These are phyloP conservation scores for Tympanuchus pallidicinctus DNA, from an alignment of 2,113 vertebrate genomes.

Conservation along the genomic window DNA sequence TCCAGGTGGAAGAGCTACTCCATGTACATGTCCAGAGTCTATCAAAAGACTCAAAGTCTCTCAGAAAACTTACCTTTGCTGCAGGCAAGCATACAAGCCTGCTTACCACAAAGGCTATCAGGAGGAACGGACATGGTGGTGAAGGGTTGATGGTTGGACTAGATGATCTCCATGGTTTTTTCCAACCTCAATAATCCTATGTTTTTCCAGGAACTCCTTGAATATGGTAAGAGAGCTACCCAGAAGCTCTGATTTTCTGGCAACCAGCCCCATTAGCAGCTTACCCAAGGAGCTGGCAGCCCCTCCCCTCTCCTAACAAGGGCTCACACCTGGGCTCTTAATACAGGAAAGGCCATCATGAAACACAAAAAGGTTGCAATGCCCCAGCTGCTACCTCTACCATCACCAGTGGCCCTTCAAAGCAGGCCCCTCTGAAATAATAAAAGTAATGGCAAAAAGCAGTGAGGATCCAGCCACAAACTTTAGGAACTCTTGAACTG, in stretches of 20 bases:
- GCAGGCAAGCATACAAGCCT: neutral
- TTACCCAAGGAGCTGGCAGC: neutral
- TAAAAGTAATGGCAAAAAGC: neutral
- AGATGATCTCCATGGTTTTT: too few species aligned
- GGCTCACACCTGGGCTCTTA: neutral
- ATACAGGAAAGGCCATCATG: neutral
- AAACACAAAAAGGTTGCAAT: neutral
- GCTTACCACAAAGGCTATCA: neutral
- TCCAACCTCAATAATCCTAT: neutral
- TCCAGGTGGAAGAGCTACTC: neutral
- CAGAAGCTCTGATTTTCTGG: neutral
- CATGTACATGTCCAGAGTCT: fast-evolving
- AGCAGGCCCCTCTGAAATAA: neutral
- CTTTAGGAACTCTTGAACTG: neutral
- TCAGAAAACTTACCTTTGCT: neutral
- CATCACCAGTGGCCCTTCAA: neutral
- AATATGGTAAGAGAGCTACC: neutral
- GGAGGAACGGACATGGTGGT: neutral
- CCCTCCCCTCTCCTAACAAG: neutral
- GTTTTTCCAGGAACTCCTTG: neutral
- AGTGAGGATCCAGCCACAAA: neutral
- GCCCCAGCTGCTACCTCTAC: neutral
- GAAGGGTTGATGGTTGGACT: too few species aligned
- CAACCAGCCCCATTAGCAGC: neutral
- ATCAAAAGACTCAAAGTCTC: neutral